These are phyloP conservation scores for Chaetodon trifascialis DNA, from an alignment of 2,113 vertebrate species.

Conservation along the genomic window DNA sequence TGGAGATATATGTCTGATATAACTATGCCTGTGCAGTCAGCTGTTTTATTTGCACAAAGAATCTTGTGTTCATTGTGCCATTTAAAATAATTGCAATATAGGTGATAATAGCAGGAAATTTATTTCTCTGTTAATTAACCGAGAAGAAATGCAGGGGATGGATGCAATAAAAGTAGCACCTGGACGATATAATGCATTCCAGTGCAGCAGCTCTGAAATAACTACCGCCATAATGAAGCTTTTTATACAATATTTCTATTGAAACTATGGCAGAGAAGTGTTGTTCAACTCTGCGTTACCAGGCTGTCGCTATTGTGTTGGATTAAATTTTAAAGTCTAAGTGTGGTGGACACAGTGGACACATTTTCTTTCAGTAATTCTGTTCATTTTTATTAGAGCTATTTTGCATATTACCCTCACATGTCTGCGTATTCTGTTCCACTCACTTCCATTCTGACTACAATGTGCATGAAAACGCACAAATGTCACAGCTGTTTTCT, in stretches of 20 bases:
- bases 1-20: background rate
- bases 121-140: slow-evolving; percentile 5
- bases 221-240: background rate
- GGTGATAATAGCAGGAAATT: background rate
- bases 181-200: background rate
- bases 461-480: background rate
- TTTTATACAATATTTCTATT: background rate
- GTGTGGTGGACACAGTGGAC: too few species aligned
- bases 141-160: background rate
- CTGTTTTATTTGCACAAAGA: background rate
- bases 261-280: background rate
- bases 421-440: background rate
- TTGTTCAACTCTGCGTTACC: background rate
- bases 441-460: background rate
- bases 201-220: background rate
- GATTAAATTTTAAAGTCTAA: background rate
- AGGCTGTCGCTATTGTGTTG: background rate
- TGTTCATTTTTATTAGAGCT: background rate
- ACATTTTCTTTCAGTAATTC: background rate
- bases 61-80: background rate
- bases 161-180: slow-evolving; percentile 6
- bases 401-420: background rate
- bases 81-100: background rate
- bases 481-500: slow-evolving; percentile 23
- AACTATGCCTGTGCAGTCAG: background rate